Base-by-base conservation (phyloP, 2,113 vertebrate genomes). In the Acanthochromis polyacanthus region DNA sequence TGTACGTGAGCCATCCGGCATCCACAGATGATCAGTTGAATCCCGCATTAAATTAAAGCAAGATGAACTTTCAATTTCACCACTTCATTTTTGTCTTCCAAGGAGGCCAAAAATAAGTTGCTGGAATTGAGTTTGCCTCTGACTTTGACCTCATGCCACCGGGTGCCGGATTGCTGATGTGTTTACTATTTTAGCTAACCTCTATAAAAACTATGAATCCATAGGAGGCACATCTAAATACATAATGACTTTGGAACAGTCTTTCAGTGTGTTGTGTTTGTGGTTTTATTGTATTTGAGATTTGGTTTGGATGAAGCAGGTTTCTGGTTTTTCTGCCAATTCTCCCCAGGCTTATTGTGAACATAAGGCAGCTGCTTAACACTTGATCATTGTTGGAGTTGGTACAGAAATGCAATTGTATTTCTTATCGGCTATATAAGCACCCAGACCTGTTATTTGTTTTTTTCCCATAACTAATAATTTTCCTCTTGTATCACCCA, bases 401-500 rank as follows among this genome's bases (percentile, higher is more conserved):
- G 9, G 25, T 56, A 30, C 14, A 28, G 32, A 43, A 23, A 9
- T 52, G 9, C 16, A 45, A 36, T 70, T 28, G 19, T 22, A 43
- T 50, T 50, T 48, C 38, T 50, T 16, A 25, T 60, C 46, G 14
- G 45, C 30, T 19, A 15, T 25, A 58, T 36, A 25, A 61, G 10
- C 16, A 52, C 17, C 32, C 43, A 59, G 20, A 64, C 28, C 17
- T 20, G 3, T 50, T 40, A 40, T 61, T 69, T 3, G 4, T 16
- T 70, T 4, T 36, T 32, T 46, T 15, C 20, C 6, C 25, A 11
- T 8, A 20, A 38, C 10, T 19, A 12, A 76, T 50, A 0, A 1
- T 30, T 1, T 62, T 11, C 17, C 1, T 9, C 28, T 64, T 60
- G 16, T 64, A 28, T 2, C 25, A 1, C 64, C 2, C 83, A 99